These are phyloP conservation scores for Charina bottae DNA, from an alignment of 2,113 vertebrate genomes.

Conservation along the genomic window DNA sequence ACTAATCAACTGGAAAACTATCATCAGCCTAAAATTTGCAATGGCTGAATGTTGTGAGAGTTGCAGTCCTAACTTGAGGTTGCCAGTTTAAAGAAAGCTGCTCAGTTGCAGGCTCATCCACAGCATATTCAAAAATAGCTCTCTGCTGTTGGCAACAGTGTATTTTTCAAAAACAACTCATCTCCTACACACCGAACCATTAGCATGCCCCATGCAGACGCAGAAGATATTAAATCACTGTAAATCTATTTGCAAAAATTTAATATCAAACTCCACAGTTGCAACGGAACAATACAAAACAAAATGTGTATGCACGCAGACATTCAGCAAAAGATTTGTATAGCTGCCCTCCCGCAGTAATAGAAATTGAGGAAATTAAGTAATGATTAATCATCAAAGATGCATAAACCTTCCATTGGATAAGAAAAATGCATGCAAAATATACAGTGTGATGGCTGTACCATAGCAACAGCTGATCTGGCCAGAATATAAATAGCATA, in stretches of 20 bases:
- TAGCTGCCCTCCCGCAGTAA: neutral
- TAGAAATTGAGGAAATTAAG: neutral
- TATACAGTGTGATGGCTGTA: conserved; percentile 26
- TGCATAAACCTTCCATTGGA: conserved; percentile 4
- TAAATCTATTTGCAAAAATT: neutral
- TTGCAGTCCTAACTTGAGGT: neutral
- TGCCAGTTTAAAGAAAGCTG: neutral
- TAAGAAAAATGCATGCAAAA: conserved; percentile 37
- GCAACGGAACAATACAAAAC: neutral
- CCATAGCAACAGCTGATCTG: conserved; percentile 10
- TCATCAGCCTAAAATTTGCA: neutral
- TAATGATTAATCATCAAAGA: neutral
- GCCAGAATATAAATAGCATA: conserved; percentile 40
- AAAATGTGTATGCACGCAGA: neutral
- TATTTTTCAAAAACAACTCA: neutral
- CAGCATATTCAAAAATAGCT: neutral
- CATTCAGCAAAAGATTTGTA: neutral
- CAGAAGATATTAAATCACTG: neutral
- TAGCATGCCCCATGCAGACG: neutral
- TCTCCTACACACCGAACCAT: conserved; percentile 3
- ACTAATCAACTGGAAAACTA: neutral
- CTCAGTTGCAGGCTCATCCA: neutral
- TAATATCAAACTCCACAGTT: neutral
- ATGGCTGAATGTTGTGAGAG: neutral
- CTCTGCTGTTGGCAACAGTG: neutral